Conservation (phyloP, 2,888 invertebrate genomes). For the Tachina grossa region DNA sequence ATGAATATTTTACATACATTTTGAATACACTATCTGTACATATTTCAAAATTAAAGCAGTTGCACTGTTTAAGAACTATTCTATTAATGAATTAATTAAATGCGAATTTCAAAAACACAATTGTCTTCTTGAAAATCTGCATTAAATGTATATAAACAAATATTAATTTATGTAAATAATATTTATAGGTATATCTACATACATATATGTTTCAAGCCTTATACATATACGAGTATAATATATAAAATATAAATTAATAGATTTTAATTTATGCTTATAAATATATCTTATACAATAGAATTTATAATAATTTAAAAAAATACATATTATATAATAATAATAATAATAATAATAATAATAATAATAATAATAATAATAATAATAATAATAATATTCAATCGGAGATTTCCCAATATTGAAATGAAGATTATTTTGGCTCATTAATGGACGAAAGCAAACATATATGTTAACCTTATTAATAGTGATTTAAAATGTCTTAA, state of each 20-base stretch:
- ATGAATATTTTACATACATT: no score
- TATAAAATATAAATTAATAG: constrained; percentile 12
- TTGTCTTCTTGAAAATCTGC: background rate
- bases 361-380: constrained; percentile 9
- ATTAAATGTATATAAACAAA: background rate
- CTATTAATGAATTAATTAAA: no score
- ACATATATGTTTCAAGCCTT: constrained; percentile 44
- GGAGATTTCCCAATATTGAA: background rate
- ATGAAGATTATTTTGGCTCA: background rate
- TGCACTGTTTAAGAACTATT: no score
- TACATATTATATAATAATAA: constrained; percentile 9
- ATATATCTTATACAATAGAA: constrained; percentile 5
- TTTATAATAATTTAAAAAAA: background rate
- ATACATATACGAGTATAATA: constrained; percentile 7
- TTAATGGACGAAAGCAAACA: background rate
- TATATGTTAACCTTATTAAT: constrained; percentile 2
- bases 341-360: constrained; percentile 2
- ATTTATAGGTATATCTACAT: background rate
- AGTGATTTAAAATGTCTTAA: constrained; percentile 35
- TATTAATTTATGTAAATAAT: constrained; percentile 1
- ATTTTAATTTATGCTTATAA: background rate
- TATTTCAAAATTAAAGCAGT: no score
- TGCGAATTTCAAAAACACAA: no score
- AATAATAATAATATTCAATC: background rate
- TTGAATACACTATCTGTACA: no score